Percentiles rank a stretch among this genome's conserved stretches.
Evolutionary conservation across 2,113 vertebrate genomes (phyloP).

Genomic region (Glareola pratincola): DNA sequence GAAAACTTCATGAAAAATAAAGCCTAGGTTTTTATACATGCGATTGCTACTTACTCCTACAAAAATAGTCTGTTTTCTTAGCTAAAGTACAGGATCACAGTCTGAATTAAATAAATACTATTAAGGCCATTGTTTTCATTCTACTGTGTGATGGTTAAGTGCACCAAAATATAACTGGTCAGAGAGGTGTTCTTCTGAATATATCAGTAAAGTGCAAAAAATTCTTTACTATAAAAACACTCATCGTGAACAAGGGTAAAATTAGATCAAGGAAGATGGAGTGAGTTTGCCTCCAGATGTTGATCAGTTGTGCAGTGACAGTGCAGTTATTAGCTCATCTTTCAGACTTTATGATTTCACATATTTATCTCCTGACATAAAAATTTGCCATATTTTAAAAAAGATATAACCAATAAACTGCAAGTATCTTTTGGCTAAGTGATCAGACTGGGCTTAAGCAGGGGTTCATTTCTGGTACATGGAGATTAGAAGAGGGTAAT

Average conservation of each 20-base stretch:
- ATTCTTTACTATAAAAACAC: not conserved
- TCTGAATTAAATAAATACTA: not conserved
- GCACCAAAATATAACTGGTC: not conserved
- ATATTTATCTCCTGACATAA: not conserved
- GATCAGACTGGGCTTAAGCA: not conserved
- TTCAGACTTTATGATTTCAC: not conserved
- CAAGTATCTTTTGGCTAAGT: not conserved
- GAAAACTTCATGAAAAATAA: not conserved
- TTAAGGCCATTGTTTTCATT: not conserved
- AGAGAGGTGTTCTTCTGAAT: not conserved
- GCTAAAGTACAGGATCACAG: not conserved
- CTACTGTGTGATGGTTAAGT: not conserved
- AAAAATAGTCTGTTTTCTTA: not conserved
- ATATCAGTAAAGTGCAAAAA: not conserved
- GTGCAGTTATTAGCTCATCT: not conserved
- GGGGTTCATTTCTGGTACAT: not conserved
- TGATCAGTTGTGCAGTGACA: not conserved
- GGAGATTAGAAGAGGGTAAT: not conserved
- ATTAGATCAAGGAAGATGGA: not conserved
- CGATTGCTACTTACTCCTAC: not conserved
- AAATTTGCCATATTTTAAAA: not conserved
- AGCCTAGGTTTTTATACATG: not conserved
- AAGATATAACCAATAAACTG: not conserved
- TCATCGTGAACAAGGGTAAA: not conserved
- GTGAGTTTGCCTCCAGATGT: not conserved